Evolutionary conservation across 2,797 vertebrate genomes (phyloP).

Genomic region (Myotis planiceps): DNA sequence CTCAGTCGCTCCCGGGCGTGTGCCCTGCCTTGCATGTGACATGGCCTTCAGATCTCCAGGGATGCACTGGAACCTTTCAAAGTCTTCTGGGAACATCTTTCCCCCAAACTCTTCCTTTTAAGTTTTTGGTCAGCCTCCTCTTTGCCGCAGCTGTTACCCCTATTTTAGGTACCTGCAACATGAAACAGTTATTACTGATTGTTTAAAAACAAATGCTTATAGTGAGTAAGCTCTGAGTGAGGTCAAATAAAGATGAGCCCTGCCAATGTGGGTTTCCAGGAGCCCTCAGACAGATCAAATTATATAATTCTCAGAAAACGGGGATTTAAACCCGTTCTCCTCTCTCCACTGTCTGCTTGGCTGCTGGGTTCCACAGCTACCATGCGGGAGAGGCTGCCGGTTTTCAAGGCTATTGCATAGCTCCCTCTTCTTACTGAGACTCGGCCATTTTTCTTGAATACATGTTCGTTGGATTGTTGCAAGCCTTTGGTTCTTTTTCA

Average conservation of each 20-base stretch:
- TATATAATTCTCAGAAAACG: not conserved
- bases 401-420: not conserved
- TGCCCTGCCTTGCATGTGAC: too few relatives aligned
- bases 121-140: not conserved
- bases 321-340: not conserved
- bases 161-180: not conserved
- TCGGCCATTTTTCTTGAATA: not conserved
- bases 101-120: not conserved
- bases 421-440: not conserved
- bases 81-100: not conserved
- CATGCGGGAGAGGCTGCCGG: not conserved
- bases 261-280: not conserved
- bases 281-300: not conserved
- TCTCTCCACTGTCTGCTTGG: not conserved
- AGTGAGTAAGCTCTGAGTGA: not conserved
- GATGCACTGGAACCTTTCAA: not conserved
- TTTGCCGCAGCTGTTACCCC: not conserved
- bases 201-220: not conserved
- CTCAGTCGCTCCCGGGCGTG: not conserved
- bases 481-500: not conserved
- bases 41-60: not conserved
- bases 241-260: not conserved
- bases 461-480: not conserved
- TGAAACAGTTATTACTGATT: not conserved
- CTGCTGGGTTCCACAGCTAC: not conserved